These are phyloP conservation scores for Pteropus rufus DNA, from an alignment of 2,797 vertebrate species.

Conservation along the genomic window DNA sequence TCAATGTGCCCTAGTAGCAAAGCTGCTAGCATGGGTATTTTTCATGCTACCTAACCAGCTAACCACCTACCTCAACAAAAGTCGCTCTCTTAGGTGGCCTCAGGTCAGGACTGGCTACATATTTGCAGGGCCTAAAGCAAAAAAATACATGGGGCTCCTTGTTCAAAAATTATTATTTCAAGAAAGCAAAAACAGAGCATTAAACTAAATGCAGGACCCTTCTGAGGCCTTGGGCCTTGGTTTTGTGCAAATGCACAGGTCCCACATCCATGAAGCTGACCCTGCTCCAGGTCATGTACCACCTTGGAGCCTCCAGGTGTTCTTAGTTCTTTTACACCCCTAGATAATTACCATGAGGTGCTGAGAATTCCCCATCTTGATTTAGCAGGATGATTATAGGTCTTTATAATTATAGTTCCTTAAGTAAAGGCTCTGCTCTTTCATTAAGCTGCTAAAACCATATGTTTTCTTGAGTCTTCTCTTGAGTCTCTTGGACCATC, in stretches of 20 bases:
- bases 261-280: neutral
- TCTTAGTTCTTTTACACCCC: constrained; percentile 47
- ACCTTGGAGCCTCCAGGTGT: constrained; percentile 59
- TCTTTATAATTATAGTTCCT: constrained; percentile 69
- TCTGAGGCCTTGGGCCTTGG: neutral
- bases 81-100: neutral
- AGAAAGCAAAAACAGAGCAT: neutral
- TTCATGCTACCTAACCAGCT: neutral
- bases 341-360: constrained; percentile 62
- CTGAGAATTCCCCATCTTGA: constrained; percentile 66
- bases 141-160: neutral
- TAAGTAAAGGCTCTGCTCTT: constrained; percentile 63
- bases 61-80: constrained; percentile 11
- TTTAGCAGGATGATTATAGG: constrained; percentile 69
- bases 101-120: neutral
- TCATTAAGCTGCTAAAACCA: constrained; percentile 70
- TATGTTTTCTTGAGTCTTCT: constrained; percentile 58
- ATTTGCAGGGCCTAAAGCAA: neutral
- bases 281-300: constrained; percentile 20
- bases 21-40: neutral
- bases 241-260: neutral
- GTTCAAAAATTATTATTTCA: constrained; percentile 21
- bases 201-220: neutral
- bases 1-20: neutral
- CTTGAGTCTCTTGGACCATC: constrained; percentile 38